Evolutionary conservation across 2,113 vertebrate species (phyloP).

Genomic region (Enhydra lutris): DNA sequence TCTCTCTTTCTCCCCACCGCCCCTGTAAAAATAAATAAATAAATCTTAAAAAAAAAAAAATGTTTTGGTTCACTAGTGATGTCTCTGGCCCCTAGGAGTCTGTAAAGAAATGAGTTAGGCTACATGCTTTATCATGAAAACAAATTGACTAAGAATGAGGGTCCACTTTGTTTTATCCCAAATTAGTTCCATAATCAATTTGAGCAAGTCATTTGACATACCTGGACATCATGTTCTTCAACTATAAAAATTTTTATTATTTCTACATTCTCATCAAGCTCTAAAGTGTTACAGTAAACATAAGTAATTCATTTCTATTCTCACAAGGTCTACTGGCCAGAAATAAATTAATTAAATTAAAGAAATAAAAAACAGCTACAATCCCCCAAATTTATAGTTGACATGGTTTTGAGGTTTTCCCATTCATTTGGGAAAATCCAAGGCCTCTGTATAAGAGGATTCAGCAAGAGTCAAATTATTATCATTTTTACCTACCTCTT

Average conservation of each 20-base stretch:
- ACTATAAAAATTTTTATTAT: background rate
- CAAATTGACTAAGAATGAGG: background rate
- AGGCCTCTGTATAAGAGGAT: background rate
- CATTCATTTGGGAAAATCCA: background rate
- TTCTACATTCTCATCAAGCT: background rate
- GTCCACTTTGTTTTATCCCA: background rate
- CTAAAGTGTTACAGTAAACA: background rate
- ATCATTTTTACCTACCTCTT: background rate
- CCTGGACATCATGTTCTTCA: background rate
- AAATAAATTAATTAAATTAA: background rate
- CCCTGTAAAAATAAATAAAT: background rate
- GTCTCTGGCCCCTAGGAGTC: background rate
- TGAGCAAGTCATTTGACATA: background rate
- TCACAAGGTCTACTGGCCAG: background rate
- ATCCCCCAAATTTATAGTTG: slow-evolving; percentile 16
- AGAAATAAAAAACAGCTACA: background rate
- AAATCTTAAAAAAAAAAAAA: background rate
- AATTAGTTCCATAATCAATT: background rate
- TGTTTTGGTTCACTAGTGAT: background rate
- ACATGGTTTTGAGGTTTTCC: background rate
- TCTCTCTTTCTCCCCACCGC: background rate
- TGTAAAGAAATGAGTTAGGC: background rate
- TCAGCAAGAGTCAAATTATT: background rate
- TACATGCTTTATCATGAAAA: background rate
- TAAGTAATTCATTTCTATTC: background rate